These are phyloP conservation scores for Girardinus metallicus DNA, from an alignment of 2,797 vertebrate genomes.

Conservation along the genomic window DNA sequence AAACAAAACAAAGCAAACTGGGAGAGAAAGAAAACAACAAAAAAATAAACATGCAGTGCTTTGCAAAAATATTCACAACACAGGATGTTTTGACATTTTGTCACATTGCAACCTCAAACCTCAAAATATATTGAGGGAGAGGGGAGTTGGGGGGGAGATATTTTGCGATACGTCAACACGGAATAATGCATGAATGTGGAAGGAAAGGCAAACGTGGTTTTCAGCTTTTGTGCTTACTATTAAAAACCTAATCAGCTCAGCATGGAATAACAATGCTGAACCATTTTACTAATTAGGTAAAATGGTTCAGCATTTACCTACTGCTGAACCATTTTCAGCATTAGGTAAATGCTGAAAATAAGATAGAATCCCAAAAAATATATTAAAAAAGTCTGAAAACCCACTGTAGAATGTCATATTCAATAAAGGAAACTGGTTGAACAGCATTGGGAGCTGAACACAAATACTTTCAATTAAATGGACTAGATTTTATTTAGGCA, in stretches of 20 bases:
- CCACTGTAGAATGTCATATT: no score
- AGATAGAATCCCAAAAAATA: no score
- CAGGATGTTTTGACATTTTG: constrained; percentile 1
- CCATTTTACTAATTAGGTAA: not conserved
- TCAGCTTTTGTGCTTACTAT: not conserved
- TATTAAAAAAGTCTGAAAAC: no score
- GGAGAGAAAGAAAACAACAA: not conserved
- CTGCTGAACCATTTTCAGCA: no score
- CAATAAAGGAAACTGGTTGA: not conserved
- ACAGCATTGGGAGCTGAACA: not conserved
- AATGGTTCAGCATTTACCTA: no score
- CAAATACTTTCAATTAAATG: not conserved
- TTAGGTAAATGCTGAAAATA: no score
- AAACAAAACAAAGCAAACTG: constrained; percentile 49
- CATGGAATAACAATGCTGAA: not conserved
- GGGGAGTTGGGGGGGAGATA: no score
- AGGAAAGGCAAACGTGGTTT: not conserved
- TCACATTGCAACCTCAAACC: constrained; percentile 4
- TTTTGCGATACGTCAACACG: not conserved
- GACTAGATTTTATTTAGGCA: not conserved
- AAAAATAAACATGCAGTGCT: constrained; percentile 3
- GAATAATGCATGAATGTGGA: constrained; percentile 2
- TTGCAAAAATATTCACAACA: constrained; percentile 13
- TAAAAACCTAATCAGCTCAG: not conserved
- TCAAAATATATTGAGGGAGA: not conserved